A percentile compares a stretch with the other conserved stretches of the same genome.
These are phyloP conservation scores for Hyppa rectilinea DNA, from an alignment of 2,888 invertebrate genomes.

Conservation along the genomic window DNA sequence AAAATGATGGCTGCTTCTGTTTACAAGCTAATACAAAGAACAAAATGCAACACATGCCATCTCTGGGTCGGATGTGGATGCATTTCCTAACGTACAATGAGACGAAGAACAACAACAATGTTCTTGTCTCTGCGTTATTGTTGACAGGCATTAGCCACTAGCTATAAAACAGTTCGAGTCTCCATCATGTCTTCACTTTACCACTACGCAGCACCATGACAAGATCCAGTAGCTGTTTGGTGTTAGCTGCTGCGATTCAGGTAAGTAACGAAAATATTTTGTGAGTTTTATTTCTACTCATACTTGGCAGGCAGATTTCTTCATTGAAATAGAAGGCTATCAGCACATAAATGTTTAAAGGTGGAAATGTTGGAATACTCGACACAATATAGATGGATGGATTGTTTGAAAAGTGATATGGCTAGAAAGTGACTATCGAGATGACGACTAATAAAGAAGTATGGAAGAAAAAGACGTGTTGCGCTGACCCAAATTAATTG, in stretches of 20 bases:
- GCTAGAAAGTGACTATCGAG: no score
- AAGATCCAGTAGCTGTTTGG: constrained; percentile 7
- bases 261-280: constrained; percentile 8
- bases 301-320: no score
- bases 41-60: not conserved
- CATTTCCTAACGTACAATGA: not conserved
- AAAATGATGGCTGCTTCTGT: constrained; percentile 2
- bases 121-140: not conserved
- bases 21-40: constrained; percentile 1
- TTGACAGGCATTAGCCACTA: constrained; percentile 6
- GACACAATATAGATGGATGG: no score
- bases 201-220: constrained; percentile 13
- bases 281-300: no score
- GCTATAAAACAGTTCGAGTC: constrained; percentile 8
- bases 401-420: no score
- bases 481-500: no score
- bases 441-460: no score
- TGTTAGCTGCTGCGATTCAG: constrained; percentile 16
- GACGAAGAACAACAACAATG: constrained; percentile 18
- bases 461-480: no score
- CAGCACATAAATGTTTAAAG: no score
- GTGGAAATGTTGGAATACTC: no score
- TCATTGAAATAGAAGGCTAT: no score
- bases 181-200: not conserved
- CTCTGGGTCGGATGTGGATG: not conserved